Evolutionary conservation across 2,797 vertebrate genomes (phyloP), one percentile per base, ranked within the genome.

Genomic region (Iguana delicatissima): DNA sequence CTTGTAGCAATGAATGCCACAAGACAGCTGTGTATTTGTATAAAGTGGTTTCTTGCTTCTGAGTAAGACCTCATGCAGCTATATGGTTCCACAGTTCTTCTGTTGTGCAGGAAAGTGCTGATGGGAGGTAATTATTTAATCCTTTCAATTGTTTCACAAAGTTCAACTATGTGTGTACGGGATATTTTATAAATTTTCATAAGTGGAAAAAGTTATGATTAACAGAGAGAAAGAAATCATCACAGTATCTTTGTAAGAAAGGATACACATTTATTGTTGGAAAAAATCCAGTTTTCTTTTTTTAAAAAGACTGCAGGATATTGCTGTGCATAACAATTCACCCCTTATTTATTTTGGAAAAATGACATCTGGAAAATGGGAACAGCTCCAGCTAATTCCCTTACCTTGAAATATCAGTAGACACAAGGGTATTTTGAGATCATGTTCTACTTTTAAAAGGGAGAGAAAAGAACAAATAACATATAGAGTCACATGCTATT

Each of bases 351-450:
- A 95, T 93, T 97, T 97, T 97, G 96, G 96, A 97, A 95, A 95
- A 92, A 95, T 90, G 95, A 86, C 93, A 93, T 96, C 89, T 94
- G 97, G 97, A 97, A 98, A 97, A 95, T 91, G 95, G 96, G 96
- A 97, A 96, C 77, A 32, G 83, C 95, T 97, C 96, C 97, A 97
- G 92, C 91, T 93, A 96, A 96, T 97, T 97, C 92, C 93, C 95
- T 95, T 97, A 97, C 97, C 97, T 97, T 96, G 93, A 97, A 97
- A 95, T 95, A 95, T 94, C 96, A 96, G 91, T 93, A 96, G 95
- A 96, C 94, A 93, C 42, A 81, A 96, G 95, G 89, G 88, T 93
- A 96, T 96, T 97, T 94, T 94, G 93, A 97, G 95, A 95, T 93
- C 89, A 91, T 94, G 92, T 91, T 38, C 91, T 92, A 83, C 91